Evolutionary conservation across 2,888 invertebrate species (phyloP).

Genomic region (Bellardia bayeri): DNA sequence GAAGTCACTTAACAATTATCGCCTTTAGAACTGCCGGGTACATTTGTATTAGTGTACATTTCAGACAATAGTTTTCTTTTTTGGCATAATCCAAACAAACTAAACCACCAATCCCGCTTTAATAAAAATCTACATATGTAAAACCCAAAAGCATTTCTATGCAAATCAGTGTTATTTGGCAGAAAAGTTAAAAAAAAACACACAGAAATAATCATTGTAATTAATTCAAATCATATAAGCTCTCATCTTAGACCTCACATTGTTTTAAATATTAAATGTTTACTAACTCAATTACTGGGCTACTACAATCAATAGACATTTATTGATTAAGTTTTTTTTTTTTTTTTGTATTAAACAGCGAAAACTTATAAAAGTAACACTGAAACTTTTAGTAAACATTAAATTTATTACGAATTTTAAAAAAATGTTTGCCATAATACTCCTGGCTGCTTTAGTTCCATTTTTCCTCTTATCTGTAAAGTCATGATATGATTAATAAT

Average conservation of each 20-base stretch:
- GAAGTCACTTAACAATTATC: not conserved
- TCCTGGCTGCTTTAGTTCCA: not conserved
- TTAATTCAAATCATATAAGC: not conserved
- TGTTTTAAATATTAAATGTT: not conserved
- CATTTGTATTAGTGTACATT: not conserved
- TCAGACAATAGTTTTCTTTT: not conserved
- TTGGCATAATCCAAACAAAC: not conserved
- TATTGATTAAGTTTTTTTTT: too few species aligned
- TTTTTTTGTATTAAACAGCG: too few species aligned
- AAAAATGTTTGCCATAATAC: too few species aligned
- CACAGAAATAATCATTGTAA: not conserved
- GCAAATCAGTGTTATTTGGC: not conserved
- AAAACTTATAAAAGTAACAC: too few species aligned
- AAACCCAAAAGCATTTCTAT: conserved; percentile 1
- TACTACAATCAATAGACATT: not conserved
- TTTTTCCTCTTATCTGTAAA: conserved; percentile 80
- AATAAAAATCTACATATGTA: not conserved
- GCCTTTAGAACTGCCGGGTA: not conserved
- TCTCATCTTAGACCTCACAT: not conserved
- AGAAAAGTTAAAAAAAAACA: not conserved
- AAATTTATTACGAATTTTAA: too few species aligned
- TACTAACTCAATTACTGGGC: not conserved
- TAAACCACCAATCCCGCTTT: not conserved
- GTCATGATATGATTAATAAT: conserved; percentile 83
- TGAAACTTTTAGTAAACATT: too few species aligned